Evolutionary conservation across 1,140 invertebrate genomes (phyloP).

Genomic region (Coboldia fuscipes): DNA sequence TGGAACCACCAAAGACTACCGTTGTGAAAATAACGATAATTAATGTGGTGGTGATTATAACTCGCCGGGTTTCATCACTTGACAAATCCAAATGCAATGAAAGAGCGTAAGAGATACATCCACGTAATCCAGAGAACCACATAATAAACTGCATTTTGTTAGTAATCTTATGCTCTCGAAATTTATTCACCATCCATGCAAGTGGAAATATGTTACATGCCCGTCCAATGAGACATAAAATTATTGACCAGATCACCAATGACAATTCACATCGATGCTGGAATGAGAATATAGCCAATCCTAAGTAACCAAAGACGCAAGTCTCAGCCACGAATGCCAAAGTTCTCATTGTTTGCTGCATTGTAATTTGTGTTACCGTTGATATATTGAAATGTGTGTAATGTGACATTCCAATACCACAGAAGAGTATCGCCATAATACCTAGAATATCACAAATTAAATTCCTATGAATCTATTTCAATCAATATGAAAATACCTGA

Average conservation of each 20-base stretch:
- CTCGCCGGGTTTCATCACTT: constrained; percentile 69
- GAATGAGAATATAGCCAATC: constrained; percentile 94
- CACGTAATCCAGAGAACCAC: constrained; percentile 95
- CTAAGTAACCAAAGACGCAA: constrained; percentile 97
- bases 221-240: constrained; percentile 77
- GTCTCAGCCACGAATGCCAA: constrained; percentile 96
- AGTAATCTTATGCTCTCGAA: constrained; percentile 93
- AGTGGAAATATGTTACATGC: constrained; percentile 95
- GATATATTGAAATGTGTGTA: constrained; percentile 98
- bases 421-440: constrained; percentile 98
- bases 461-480: constrained; percentile 7
- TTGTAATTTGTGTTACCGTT: constrained; percentile 95
- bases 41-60: constrained; percentile 91
- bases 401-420: constrained; percentile 98
- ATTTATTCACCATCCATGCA: constrained; percentile 81
- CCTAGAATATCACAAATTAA: no score
- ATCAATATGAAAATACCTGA: constrained; percentile 25
- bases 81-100: constrained; percentile 90
- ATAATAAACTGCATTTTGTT: constrained; percentile 98
- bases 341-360: constrained; percentile 97
- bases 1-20: constrained; percentile 83
- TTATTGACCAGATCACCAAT: constrained; percentile 80
- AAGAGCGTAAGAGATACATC: constrained; percentile 94
- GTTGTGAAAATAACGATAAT: constrained; percentile 94
- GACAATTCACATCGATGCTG: constrained; percentile 61